A percentile compares a stretch with the other conserved stretches of the same genome.
Evolutionary conservation across 2,113 vertebrate species (phyloP).

Genomic region (Grus americana): DNA sequence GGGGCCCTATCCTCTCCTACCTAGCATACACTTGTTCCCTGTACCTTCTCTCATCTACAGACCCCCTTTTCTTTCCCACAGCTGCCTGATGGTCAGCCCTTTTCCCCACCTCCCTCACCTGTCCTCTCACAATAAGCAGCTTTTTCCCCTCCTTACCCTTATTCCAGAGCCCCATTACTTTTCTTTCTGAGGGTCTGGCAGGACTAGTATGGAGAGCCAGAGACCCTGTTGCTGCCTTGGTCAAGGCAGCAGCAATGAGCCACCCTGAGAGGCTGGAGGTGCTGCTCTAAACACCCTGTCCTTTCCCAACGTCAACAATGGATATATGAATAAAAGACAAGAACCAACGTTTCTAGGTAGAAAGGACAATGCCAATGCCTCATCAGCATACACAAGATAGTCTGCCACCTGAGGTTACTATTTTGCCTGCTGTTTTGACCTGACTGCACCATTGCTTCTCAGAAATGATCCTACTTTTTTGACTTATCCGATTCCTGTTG

Average conservation of each 20-base stretch:
- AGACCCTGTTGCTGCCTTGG: not conserved
- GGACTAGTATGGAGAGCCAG: not conserved
- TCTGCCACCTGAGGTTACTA: not conserved
- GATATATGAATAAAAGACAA: not conserved
- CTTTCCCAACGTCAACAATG: not conserved
- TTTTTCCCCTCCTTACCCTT: not conserved
- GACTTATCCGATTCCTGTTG: not conserved
- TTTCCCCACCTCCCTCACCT: not conserved
- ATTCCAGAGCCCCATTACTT: not conserved
- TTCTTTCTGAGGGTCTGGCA: not conserved
- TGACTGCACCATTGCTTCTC: not conserved
- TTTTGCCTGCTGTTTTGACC: not conserved
- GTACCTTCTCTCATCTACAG: not conserved
- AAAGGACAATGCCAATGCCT: not conserved
- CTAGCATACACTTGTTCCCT: not conserved
- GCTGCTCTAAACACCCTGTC: not conserved
- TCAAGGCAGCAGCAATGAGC: not conserved
- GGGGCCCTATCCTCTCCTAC: not conserved
- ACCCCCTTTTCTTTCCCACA: not conserved
- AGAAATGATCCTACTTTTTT: not conserved
- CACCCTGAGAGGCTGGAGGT: not conserved
- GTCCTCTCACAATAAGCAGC: not conserved
- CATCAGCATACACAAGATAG: not conserved
- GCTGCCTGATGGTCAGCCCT: not conserved
- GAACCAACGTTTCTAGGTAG: not conserved